phyloP scores from a whole-genome alignment of 2,113 vertebrate species.

The Tonatia bakeri region DNA sequence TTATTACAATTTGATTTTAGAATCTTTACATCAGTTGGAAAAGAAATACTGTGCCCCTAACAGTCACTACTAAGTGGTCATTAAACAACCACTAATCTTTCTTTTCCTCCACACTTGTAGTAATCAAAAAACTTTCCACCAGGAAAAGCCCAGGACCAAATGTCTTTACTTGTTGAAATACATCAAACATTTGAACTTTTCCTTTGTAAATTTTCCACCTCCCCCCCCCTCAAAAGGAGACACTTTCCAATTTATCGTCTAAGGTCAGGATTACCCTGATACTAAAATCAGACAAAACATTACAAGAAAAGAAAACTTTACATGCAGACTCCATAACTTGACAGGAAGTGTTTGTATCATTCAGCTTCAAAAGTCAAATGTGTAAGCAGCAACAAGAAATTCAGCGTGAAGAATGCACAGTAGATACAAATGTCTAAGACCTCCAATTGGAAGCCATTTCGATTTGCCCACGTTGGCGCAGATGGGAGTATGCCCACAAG shows the following conservation, averaged over 20 bases:
- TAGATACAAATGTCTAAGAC: background rate
- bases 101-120: background rate
- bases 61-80: background rate
- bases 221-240: background rate
- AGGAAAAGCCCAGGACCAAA: background rate
- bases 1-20: background rate
- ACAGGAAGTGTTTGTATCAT: background rate
- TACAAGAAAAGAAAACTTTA: background rate
- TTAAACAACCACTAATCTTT: background rate
- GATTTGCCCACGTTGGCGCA: background rate
- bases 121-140: background rate
- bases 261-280: background rate
- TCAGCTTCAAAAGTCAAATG: background rate
- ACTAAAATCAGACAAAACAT: background rate
- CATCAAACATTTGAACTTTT: background rate
- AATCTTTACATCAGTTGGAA: background rate
- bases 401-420: background rate
- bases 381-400: background rate
- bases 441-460: background rate
- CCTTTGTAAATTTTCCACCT: background rate
- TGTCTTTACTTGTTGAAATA: background rate
- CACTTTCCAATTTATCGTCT: background rate
- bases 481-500: background rate
- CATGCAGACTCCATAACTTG: background rate
- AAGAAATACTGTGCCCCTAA: background rate